phyloP scores from a whole-genome alignment of 2,797 vertebrate genomes.

The Ibycter americanus region DNA sequence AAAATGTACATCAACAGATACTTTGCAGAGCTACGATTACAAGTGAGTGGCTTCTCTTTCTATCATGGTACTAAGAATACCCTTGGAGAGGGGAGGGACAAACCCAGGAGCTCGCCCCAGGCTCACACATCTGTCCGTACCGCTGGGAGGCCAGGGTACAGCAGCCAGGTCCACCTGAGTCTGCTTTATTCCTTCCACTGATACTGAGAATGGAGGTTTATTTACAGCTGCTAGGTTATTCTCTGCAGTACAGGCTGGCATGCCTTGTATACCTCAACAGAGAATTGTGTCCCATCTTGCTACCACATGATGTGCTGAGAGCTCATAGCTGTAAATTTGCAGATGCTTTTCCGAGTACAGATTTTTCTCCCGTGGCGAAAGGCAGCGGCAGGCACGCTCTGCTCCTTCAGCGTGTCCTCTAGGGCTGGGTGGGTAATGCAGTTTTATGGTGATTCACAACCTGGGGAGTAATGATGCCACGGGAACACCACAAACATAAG shows the following conservation, averaged over 20 bases:
- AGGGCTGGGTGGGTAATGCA: not conserved
- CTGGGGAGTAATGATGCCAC: not conserved
- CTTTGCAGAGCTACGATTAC: not conserved
- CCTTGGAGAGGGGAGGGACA: not conserved
- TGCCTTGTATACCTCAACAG: not conserved
- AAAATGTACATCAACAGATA: not conserved
- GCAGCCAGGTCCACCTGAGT: not conserved
- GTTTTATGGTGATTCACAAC: not conserved
- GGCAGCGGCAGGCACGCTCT: not conserved
- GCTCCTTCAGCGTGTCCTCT: not conserved
- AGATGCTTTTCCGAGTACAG: not conserved
- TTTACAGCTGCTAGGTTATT: not conserved
- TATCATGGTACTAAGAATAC: not conserved
- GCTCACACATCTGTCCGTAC: fast-evolving
- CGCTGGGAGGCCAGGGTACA: not conserved
- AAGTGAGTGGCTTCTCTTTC: not conserved
- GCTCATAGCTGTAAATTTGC: not conserved
- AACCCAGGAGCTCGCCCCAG: not conserved
- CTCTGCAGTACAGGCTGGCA: not conserved
- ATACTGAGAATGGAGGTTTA: not conserved
- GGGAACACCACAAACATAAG: not conserved
- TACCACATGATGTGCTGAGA: not conserved
- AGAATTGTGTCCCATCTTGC: not conserved
- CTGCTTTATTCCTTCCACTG: not conserved
- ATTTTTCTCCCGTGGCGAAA: not conserved